phyloP scores from a whole-genome alignment of 1,140 invertebrate genomes.

The Megalonaias nervosa region DNA sequence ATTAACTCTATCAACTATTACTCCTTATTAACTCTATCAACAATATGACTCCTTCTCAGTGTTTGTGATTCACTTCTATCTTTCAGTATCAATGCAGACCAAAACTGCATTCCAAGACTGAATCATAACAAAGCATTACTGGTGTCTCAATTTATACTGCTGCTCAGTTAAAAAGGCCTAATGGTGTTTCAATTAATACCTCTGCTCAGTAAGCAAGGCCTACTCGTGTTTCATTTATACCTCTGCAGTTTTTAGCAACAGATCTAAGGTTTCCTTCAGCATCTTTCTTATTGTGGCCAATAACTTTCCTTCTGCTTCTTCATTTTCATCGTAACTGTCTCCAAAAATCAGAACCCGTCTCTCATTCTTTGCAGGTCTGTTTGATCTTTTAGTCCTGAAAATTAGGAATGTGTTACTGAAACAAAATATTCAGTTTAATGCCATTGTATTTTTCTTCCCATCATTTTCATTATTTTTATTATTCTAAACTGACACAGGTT shows the following conservation, averaged over 20 bases:
- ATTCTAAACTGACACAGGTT: neutral
- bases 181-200: neutral
- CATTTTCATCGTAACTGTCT: slow-evolving; percentile 51
- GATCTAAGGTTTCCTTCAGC: slow-evolving; percentile 63
- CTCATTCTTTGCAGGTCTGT: slow-evolving; percentile 58
- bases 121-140: too few species aligned
- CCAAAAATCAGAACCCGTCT: slow-evolving; percentile 63
- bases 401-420: neutral
- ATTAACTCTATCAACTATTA: too few species aligned
- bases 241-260: slow-evolving; percentile 65
- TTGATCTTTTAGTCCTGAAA: slow-evolving; percentile 42
- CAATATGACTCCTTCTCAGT: too few species aligned
- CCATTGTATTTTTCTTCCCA: neutral
- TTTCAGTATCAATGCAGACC: too few species aligned
- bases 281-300: slow-evolving; percentile 54
- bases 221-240: slow-evolving; percentile 41
- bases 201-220: neutral
- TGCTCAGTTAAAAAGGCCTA: neutral
- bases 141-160: too few species aligned
- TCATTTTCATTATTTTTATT: neutral
- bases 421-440: neutral
- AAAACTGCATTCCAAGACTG: too few species aligned
- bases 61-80: too few species aligned
- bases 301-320: slow-evolving; percentile 48
- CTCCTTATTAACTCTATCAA: too few species aligned